These are phyloP conservation scores for Campoletis sonorensis DNA, from an alignment of 1,140 invertebrate species.

Conservation along the genomic window DNA sequence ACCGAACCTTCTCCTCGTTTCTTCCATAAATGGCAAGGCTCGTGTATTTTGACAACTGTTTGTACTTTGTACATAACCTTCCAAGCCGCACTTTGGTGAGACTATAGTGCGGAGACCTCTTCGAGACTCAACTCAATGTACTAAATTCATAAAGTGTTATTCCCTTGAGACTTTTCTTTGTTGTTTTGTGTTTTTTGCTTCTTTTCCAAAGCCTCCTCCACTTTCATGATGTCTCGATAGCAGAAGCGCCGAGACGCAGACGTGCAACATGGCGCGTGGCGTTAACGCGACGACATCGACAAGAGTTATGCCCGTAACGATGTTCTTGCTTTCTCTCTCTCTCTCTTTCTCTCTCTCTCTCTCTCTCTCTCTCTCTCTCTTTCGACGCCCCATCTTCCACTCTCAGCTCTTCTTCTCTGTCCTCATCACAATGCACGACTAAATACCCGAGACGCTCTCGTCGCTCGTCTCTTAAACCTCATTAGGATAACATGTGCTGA, in stretches of 20 bases:
- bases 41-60: constrained; percentile 47
- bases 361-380: too few relatives aligned
- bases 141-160: neutral
- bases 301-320: neutral
- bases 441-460: too few relatives aligned
- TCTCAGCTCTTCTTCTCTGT: too few relatives aligned
- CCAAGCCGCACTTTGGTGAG: too few relatives aligned
- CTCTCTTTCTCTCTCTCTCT: too few relatives aligned
- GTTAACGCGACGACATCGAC: constrained; percentile 40
- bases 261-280: constrained; percentile 73
- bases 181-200: too few relatives aligned
- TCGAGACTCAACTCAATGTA: neutral
- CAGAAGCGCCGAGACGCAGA: constrained; percentile 72
- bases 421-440: too few relatives aligned
- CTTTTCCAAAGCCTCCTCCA: too few relatives aligned
- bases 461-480: too few relatives aligned
- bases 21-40: constrained; percentile 68
- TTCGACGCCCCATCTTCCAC: neutral
- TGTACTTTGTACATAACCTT: neutral
- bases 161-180: neutral
- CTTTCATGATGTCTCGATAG: constrained; percentile 65
- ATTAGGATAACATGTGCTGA: too few relatives aligned
- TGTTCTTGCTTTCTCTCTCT: too few relatives aligned
- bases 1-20: constrained; percentile 73
- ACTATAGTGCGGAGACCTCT: too few relatives aligned